Conservation (phyloP, 2,113 vertebrate genomes). For the Indicator indicator region DNA sequence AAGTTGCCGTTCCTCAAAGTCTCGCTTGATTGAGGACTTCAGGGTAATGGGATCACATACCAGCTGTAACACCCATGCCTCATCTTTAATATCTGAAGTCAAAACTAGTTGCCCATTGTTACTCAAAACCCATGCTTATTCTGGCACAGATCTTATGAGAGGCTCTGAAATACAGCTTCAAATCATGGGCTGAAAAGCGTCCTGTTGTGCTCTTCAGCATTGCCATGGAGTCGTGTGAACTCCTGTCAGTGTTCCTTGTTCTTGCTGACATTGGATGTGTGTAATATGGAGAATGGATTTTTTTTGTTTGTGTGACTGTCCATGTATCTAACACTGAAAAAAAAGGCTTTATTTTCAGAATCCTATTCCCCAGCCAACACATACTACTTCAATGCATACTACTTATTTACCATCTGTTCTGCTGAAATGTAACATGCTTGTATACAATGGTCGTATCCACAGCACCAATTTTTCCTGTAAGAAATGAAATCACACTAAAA, state of each 20-base stretch:
- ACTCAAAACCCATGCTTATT: not conserved
- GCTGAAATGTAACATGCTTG: not conserved
- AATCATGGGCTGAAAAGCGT: not conserved
- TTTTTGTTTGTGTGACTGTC: not conserved
- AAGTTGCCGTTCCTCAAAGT: not conserved
- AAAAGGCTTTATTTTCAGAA: not conserved
- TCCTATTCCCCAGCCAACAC: not conserved
- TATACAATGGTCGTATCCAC: not conserved
- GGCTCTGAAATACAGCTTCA: conserved; percentile 12
- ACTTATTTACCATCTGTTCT: not conserved
- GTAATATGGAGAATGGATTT: not conserved
- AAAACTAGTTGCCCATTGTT: not conserved
- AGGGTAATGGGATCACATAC: not conserved
- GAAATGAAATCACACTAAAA: not conserved
- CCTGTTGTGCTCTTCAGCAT: not conserved
- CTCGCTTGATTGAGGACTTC: not conserved
- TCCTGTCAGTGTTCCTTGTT: not conserved
- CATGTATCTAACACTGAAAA: not conserved
- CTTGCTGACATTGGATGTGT: not conserved
- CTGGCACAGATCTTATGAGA: not conserved
- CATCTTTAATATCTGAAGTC: not conserved
- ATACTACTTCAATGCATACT: not conserved
- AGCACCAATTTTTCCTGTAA: not conserved
- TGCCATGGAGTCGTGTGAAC: not conserved
- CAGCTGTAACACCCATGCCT: not conserved